Percentiles rank a stretch among this genome's conserved stretches.
These are phyloP conservation scores for Halcyon chelicuti DNA, from an alignment of 2,797 vertebrate species.

Conservation along the genomic window DNA sequence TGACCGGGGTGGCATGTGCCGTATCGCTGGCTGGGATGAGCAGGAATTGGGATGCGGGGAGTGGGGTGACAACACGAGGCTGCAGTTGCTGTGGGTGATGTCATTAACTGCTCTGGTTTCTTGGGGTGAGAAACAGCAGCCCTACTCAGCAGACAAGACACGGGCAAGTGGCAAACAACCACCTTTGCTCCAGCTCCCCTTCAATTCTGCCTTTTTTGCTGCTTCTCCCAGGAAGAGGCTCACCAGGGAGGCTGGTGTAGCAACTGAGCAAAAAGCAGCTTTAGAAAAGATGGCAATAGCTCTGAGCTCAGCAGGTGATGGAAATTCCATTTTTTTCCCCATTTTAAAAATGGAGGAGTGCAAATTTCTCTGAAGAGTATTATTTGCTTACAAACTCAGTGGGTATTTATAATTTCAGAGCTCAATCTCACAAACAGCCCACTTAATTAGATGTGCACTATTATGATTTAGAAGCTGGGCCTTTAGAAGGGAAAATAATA, in stretches of 20 bases:
- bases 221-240: background rate
- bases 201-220: background rate
- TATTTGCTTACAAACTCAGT: background rate
- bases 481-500: background rate
- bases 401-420: background rate
- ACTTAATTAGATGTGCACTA: background rate
- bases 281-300: background rate
- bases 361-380: background rate
- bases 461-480: background rate
- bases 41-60: accelerated
- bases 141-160: background rate
- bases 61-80: background rate
- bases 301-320: background rate
- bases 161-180: background rate
- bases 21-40: accelerated
- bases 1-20: accelerated
- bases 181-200: background rate
- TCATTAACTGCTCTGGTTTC: background rate
- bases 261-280: background rate
- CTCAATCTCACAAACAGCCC: background rate
- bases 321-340: background rate
- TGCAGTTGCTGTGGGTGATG: background rate
- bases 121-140: background rate
- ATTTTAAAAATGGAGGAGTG: background rate
- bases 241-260: background rate